Conservation (phyloP, 2,113 vertebrate species). For the Malaclemys terrapin region DNA sequence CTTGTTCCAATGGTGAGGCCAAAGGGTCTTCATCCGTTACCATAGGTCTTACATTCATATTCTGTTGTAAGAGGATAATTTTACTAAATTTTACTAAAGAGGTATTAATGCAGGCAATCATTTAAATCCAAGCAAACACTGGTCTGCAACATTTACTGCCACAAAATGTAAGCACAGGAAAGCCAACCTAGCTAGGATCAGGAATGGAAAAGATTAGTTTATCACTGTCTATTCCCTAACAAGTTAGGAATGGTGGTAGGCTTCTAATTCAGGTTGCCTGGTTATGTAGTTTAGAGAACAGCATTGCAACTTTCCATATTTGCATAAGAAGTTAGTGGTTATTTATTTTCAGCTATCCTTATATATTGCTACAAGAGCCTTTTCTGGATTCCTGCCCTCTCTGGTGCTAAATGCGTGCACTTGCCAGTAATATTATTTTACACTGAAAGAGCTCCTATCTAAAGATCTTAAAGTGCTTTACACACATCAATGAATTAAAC, state of each 20-base stretch:
- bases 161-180: background rate
- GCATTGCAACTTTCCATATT: background rate
- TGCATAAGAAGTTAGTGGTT: background rate
- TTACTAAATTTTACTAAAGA: background rate
- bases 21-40: background rate
- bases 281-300: background rate
- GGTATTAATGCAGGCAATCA: background rate
- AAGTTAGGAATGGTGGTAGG: background rate
- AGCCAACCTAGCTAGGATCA: background rate
- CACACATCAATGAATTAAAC: background rate
- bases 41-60: background rate
- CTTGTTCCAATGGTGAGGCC: background rate
- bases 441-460: background rate
- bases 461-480: background rate
- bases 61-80: background rate
- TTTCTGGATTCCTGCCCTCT: background rate
- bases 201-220: background rate
- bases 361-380: background rate
- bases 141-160: background rate
- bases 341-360: background rate
- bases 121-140: background rate
- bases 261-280: background rate
- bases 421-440: background rate
- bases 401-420: accelerated
- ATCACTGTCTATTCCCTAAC: background rate